A percentile compares a stretch with the other conserved stretches of the same genome.
Evolutionary conservation across 2,113 vertebrate genomes (phyloP).

Genomic region (Bubo blakistoni): DNA sequence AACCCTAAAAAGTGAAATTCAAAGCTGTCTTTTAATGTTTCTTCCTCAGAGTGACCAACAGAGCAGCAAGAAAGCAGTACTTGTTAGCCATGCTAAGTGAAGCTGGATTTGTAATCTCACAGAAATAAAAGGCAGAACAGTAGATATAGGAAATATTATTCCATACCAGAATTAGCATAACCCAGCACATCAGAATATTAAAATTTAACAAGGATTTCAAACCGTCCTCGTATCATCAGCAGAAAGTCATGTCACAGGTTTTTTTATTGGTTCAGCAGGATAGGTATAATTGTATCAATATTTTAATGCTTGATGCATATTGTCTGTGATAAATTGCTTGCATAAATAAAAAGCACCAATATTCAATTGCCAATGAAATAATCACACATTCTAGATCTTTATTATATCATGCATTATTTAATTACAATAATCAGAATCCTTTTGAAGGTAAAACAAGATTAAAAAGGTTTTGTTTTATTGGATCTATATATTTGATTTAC

Average conservation of each 20-base stretch:
- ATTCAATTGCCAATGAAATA: slow-evolving; percentile 83
- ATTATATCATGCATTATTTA: slow-evolving; percentile 87
- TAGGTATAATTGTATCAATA: slow-evolving; percentile 86
- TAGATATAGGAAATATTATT: slow-evolving; percentile 62
- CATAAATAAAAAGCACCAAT: slow-evolving; percentile 82
- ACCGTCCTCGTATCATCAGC: slow-evolving; percentile 65
- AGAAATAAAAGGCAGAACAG: slow-evolving; percentile 60
- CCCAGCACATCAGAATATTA: slow-evolving; percentile 76
- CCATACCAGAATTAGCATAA: slow-evolving; percentile 76
- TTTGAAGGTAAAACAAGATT: slow-evolving; percentile 83
- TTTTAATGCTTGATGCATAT: slow-evolving; percentile 82
- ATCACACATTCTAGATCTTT: slow-evolving; percentile 78
- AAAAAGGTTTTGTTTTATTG: slow-evolving; percentile 85
- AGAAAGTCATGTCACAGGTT: slow-evolving; percentile 66
- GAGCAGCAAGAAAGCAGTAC: slow-evolving; percentile 3
- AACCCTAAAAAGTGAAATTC: neutral
- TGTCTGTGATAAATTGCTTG: slow-evolving; percentile 76
- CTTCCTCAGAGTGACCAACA: neutral
- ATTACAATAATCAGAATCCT: slow-evolving; percentile 84
- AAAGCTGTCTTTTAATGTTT: neutral
- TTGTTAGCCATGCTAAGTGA: slow-evolving; percentile 27
- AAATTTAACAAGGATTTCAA: slow-evolving; percentile 81
- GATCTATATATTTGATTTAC: slow-evolving; percentile 89
- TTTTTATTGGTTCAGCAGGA: slow-evolving; percentile 76
- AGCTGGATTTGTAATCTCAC: slow-evolving; percentile 39